Percentiles rank a stretch among this genome's conserved stretches.
phyloP scores from a whole-genome alignment of 2,797 vertebrate genomes.

The Centropyge bicolor region DNA sequence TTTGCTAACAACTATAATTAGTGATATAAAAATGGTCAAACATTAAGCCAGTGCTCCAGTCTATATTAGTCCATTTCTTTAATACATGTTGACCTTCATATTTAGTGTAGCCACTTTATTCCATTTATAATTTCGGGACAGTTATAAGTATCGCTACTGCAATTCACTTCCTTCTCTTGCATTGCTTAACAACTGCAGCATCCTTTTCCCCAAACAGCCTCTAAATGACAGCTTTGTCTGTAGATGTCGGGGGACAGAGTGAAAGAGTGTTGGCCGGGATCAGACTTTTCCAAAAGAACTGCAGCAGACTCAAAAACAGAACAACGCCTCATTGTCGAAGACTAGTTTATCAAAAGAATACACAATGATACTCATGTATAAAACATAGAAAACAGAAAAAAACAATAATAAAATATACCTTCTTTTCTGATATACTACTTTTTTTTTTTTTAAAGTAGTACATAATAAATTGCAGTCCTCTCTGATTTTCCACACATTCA shows the following conservation, averaged over 20 bases:
- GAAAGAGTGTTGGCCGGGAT: slow-evolving; percentile 10
- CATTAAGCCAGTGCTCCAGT: background rate
- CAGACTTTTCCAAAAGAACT: slow-evolving; percentile 42
- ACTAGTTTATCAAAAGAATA: slow-evolving; percentile 87
- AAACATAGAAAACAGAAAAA: slow-evolving; percentile 78
- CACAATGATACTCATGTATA: slow-evolving; percentile 81
- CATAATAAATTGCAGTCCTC: slow-evolving; percentile 81
- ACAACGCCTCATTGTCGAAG: slow-evolving; percentile 74
- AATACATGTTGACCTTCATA: background rate
- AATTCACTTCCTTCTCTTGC: background rate
- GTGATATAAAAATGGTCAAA: background rate
- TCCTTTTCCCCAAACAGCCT: slow-evolving; percentile 62
- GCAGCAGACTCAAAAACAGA: slow-evolving; percentile 64
- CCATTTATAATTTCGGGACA: background rate
- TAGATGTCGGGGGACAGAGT: slow-evolving; percentile 41
- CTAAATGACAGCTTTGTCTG: slow-evolving; percentile 52
- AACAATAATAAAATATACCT: slow-evolving; percentile 88
- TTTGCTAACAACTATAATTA: background rate
- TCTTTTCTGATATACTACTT: slow-evolving; percentile 70
- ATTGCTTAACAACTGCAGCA: background rate
- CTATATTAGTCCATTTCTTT: background rate
- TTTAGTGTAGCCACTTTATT: background rate
- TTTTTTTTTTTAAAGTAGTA: slow-evolving; percentile 64
- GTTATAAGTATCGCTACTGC: slow-evolving; percentile 25
- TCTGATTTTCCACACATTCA: slow-evolving; percentile 66